A percentile compares a stretch with the other conserved stretches of the same genome.
Conservation (phyloP, 2,888 invertebrate genomes). For the Andrena bicolor region DNA sequence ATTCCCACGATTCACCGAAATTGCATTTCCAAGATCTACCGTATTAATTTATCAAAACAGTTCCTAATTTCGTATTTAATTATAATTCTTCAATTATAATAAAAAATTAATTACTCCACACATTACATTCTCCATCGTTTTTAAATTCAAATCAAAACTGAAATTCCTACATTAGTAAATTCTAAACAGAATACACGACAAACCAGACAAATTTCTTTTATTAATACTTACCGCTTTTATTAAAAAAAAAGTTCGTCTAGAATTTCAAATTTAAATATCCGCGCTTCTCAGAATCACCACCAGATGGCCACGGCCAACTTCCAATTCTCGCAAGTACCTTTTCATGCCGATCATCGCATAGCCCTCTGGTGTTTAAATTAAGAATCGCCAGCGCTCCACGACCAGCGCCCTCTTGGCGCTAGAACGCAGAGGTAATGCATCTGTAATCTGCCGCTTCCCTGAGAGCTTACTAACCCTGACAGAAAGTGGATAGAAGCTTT, state of each 20-base stretch:
- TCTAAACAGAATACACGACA: too few relatives aligned
- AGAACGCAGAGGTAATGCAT: background rate
- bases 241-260: too few relatives aligned
- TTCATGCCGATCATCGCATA: background rate
- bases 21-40: background rate
- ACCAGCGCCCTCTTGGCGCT: background rate
- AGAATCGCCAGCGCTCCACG: background rate
- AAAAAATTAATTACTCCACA: too few relatives aligned
- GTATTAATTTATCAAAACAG: too few relatives aligned
- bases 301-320: background rate
- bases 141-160: too few relatives aligned
- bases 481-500: slow-evolving; percentile 38
- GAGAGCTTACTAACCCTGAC: slow-evolving; percentile 26
- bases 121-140: too few relatives aligned
- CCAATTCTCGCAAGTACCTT: background rate
- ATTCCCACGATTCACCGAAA: background rate
- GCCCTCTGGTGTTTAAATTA: background rate
- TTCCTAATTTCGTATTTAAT: too few relatives aligned
- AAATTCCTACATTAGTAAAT: too few relatives aligned
- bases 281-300: background rate
- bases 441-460: slow-evolving; percentile 45
- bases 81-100: too few relatives aligned
- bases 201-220: too few relatives aligned
- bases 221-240: too few relatives aligned
- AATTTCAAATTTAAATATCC: too few relatives aligned